A percentile compares a stretch with the other conserved stretches of the same genome.
phyloP scores from a whole-genome alignment of 2,113 vertebrate species.

The Ondatra zibethicus region DNA sequence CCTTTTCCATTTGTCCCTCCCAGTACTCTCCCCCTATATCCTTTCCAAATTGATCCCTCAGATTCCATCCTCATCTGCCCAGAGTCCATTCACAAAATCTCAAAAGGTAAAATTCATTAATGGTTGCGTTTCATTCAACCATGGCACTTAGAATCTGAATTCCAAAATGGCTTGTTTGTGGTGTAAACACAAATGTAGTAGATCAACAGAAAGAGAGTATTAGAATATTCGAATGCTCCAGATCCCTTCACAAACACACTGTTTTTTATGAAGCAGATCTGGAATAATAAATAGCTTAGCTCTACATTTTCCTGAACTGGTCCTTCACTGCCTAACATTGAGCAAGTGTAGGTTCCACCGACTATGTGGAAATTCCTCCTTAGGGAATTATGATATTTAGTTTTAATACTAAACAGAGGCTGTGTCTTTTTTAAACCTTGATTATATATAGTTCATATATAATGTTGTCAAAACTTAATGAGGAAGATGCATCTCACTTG shows the following conservation, averaged over 20 bases:
- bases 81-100: not conserved
- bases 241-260: not conserved
- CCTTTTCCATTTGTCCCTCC: not conserved
- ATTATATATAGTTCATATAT: accelerated
- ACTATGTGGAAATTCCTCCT: accelerated
- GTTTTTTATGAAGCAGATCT: not conserved
- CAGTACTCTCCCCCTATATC: not conserved
- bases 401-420: not conserved
- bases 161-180: not conserved
- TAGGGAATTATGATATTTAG: accelerated
- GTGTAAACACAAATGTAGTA: not conserved
- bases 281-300: not conserved
- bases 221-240: not conserved
- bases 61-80: not conserved
- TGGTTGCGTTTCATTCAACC: not conserved
- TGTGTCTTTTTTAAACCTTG: not conserved
- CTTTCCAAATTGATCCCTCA: not conserved
- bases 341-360: not conserved
- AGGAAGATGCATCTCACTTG: not conserved
- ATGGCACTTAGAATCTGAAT: not conserved
- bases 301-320: no score
- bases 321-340: not conserved
- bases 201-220: not conserved
- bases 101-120: not conserved
- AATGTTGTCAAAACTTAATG: not conserved